These are phyloP conservation scores for Callipepla squamata DNA, from an alignment of 2,113 vertebrate genomes.

Conservation along the genomic window DNA sequence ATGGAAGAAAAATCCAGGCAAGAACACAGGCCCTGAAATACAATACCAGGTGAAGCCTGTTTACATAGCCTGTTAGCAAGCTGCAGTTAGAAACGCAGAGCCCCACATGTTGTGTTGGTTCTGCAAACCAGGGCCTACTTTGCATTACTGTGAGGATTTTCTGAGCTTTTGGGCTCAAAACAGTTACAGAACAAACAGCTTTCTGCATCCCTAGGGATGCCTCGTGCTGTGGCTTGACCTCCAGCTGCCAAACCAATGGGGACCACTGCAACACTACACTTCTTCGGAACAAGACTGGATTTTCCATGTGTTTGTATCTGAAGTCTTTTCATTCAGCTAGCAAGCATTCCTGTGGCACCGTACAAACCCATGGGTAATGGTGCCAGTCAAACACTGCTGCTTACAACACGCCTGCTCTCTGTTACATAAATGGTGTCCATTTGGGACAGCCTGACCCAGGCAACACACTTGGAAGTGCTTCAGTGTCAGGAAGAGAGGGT, in stretches of 20 bases:
- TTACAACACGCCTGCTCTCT: neutral
- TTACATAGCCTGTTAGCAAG: neutral
- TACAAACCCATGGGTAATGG: neutral
- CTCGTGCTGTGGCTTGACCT: neutral
- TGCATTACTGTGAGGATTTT: neutral
- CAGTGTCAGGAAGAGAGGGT: neutral
- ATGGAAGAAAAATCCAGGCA: neutral
- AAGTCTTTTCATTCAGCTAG: neutral
- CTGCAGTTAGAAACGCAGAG: neutral
- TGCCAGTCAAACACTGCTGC: neutral
- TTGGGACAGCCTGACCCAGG: neutral
- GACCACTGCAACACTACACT: neutral
- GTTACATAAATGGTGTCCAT: neutral
- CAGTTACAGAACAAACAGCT: neutral
- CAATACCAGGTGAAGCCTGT: neutral
- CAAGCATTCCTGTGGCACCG: neutral
- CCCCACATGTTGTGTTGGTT: neutral
- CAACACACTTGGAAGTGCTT: fast-evolving
- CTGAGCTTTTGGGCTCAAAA: neutral
- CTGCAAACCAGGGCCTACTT: neutral
- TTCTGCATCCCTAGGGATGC: neutral
- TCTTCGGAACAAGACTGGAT: fast-evolving
- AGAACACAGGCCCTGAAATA: neutral
- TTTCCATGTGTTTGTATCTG: neutral
- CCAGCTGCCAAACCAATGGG: neutral